phyloP scores from a whole-genome alignment of 2,113 vertebrate genomes.

The Miniopterus natalensis region DNA sequence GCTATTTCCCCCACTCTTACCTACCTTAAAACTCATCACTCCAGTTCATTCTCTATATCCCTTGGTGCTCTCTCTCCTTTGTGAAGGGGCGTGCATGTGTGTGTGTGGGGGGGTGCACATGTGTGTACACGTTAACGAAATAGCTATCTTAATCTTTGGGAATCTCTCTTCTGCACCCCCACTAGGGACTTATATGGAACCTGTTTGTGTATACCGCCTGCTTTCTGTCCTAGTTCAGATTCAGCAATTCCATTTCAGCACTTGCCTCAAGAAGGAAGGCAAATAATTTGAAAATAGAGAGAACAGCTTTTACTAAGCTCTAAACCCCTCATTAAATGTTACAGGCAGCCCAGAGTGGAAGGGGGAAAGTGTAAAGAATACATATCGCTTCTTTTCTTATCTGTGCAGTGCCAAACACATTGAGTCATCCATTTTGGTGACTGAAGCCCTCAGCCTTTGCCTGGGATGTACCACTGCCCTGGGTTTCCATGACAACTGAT shows the following conservation, averaged over 20 bases:
- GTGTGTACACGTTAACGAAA: constrained; percentile 5
- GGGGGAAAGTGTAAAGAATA: constrained; percentile 23
- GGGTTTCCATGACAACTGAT: neutral
- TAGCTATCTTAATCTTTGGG: constrained; percentile 36
- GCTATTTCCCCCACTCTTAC: neutral
- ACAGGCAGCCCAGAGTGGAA: constrained; percentile 28
- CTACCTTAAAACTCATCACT: neutral
- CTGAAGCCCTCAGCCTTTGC: constrained; percentile 36
- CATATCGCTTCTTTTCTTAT: neutral
- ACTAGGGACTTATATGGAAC: neutral
- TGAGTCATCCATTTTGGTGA: constrained; percentile 73
- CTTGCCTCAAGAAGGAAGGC: constrained; percentile 71
- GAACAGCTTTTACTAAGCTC: constrained; percentile 48
- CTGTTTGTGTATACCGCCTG: constrained; percentile 53
- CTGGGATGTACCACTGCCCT: neutral
- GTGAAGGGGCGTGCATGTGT: neutral
- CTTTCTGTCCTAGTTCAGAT: constrained; percentile 72
- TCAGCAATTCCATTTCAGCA: constrained; percentile 60
- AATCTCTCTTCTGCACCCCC: constrained; percentile 62
- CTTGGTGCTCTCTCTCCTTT: neutral
- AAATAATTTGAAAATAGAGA: neutral
- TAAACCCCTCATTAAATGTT: constrained; percentile 61
- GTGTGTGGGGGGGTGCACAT: neutral
- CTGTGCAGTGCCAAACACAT: neutral
- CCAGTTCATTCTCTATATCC: neutral